Conservation (phyloP, 2,797 vertebrate species). For the Acanthornis magna region DNA sequence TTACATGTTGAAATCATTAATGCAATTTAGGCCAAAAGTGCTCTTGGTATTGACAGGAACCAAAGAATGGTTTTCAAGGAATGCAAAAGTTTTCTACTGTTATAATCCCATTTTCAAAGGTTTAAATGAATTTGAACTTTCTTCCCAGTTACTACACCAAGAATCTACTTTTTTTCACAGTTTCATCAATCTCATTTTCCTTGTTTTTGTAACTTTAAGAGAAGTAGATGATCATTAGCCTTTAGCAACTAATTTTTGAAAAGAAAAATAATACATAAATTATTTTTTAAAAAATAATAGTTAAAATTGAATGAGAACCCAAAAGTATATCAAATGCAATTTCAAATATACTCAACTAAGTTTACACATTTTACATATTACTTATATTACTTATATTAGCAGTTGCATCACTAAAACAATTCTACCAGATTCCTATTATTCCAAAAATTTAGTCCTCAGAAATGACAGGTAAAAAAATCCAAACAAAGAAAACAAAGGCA, state of each 20-base stretch:
- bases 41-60: not conserved
- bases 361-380: not conserved
- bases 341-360: not conserved
- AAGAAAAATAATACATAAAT: not conserved
- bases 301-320: not conserved
- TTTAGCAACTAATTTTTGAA: not conserved
- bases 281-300: not conserved
- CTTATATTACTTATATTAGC: not conserved
- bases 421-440: not conserved
- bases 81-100: not conserved
- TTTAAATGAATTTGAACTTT: not conserved
- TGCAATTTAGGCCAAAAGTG: not conserved
- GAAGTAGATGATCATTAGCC: not conserved
- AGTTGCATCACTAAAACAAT: not conserved
- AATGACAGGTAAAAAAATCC: not conserved
- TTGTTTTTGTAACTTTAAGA: not conserved
- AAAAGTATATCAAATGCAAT: not conserved
- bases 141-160: not conserved
- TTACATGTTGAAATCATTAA: rapidly evolving
- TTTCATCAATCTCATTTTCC: not conserved
- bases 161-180: not conserved
- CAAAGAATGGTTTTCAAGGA: not conserved
- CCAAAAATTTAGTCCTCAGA: not conserved
- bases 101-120: not conserved
- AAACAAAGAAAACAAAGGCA: not conserved